Conservation (phyloP, 2,113 vertebrate species). For the Synodontis membranacea region DNA sequence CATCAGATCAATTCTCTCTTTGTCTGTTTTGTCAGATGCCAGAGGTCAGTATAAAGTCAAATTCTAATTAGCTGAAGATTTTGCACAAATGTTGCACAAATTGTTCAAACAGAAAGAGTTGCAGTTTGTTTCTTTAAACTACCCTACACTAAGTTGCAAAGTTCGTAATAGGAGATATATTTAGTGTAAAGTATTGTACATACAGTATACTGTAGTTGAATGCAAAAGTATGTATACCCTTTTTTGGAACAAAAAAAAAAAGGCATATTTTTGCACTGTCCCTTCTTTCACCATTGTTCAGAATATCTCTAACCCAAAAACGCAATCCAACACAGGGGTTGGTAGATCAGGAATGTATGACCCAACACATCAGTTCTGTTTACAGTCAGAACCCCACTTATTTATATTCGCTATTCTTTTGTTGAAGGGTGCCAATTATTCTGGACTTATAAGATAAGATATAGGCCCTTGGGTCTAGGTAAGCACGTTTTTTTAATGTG, state of each 20-base stretch:
- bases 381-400: neutral
- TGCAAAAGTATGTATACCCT: neutral
- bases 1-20: conserved; percentile 44
- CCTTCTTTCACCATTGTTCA: neutral
- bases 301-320: neutral
- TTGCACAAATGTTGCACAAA: neutral
- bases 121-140: neutral
- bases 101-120: neutral
- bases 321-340: neutral
- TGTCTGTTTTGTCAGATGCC: conserved; percentile 39
- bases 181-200: neutral
- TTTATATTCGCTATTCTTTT: neutral
- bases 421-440: neutral
- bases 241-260: too few species aligned
- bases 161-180: neutral
- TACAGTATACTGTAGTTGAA: neutral
- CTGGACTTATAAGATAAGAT: neutral
- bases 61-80: conserved; percentile 43
- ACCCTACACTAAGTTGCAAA: neutral
- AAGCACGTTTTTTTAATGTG: too few species aligned
- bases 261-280: neutral
- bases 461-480: too few species aligned
- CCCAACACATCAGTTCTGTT: neutral
- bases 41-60: conserved; percentile 41
- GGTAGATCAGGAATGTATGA: neutral